Evolutionary conservation across 2,888 invertebrate genomes (phyloP), one percentile per base, ranked within the genome.

Genomic region (Cryptocephalus primarius): DNA sequence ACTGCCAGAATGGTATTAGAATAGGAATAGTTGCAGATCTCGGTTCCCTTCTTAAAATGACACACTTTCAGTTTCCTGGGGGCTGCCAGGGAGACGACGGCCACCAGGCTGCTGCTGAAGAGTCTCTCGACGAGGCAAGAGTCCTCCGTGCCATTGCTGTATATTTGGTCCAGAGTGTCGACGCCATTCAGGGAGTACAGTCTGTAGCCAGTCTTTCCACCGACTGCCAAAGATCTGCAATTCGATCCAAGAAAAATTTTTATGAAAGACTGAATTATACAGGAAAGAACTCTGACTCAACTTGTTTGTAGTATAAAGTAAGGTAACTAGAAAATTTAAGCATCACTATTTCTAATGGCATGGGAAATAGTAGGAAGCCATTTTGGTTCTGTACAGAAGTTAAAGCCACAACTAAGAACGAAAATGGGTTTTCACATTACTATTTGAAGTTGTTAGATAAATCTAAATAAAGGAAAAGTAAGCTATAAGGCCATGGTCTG

Each of bases 41-140:
- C 96, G 48, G 92, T 92, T 57, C 94, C 92, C 70, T 92, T 94
- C 70, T 92, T 93, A 74, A 94, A 96, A 74, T 97, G 97, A 72
- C 93, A 95, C 52, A 97, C 92, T 76, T 90, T 88, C 65, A 94
- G 78, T 72, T 82, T 83, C 67, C 97, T 78, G 55, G 96, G 95
- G 49, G 93, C 87, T 57, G 88, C 80, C 60, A 90, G 78, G 57
- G 91, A 89, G 56, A 99, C 97, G 61, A 96, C 82, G 49, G 96
- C 95, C 66, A 97, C 91, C 61, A 99, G 77, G 60, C 94, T 94
- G 72, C 95, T 95, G 73, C 92, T 92, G 74, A 97, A 99, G 55
- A 97, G 79, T 52, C 97, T 78, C 72, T 99, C 97, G 59, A 97
- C 90, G 51, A 96, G 82, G 68, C 86, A 89, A 50, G 90, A 85